These are phyloP conservation scores for Erethizon dorsatum DNA, from an alignment of 2,797 vertebrate genomes.

Conservation along the genomic window DNA sequence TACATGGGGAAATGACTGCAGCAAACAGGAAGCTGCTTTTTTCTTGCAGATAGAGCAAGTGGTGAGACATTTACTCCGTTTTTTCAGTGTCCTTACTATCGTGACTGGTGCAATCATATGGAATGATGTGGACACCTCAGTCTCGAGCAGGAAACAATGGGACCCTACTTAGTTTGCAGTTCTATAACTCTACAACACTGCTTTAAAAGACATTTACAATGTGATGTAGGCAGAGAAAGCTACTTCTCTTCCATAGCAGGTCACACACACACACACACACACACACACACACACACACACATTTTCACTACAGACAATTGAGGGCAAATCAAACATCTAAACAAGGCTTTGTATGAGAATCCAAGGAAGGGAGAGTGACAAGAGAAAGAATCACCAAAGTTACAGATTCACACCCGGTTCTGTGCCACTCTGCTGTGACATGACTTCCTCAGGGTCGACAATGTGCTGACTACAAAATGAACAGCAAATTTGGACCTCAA, in stretches of 20 bases:
- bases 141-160: neutral
- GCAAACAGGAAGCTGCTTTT: neutral
- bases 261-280: neutral
- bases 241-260: neutral
- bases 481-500: neutral
- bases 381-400: neutral
- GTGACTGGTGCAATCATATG: neutral
- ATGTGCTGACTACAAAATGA: neutral
- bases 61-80: neutral
- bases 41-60: neutral
- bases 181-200: neutral
- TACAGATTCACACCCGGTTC: neutral
- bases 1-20: neutral
- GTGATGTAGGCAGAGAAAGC: neutral
- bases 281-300: neutral
- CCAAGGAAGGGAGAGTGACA: neutral
- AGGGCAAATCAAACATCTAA: neutral
- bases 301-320: neutral
- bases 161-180: neutral
- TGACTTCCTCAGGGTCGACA: neutral
- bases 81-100: rapidly evolving
- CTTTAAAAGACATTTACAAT: neutral
- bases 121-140: neutral
- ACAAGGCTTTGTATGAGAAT: neutral
- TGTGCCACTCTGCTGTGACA: neutral